Base-by-base conservation (phyloP, 1,140 invertebrate genomes). In the Caenorhabditis brenneri region DNA sequence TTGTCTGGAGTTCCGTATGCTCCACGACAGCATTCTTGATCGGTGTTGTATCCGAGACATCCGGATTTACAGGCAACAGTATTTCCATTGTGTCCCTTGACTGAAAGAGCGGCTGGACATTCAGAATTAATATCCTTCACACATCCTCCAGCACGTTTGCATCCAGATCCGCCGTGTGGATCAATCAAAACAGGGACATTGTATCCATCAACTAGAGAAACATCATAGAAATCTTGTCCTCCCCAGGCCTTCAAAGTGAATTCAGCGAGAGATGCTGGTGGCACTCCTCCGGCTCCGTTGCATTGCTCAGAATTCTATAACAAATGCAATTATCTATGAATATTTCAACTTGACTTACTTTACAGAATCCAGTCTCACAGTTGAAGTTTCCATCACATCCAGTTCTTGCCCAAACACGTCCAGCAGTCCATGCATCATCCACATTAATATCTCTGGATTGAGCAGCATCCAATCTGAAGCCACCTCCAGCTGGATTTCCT, bases 11-110 rank as follows among this genome's bases (percentile, higher is more conserved):
- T 91, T 87, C 87, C 83, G 79, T 91, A 88, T 5, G 88, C 88
- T 81, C 89, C 90, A n/a, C 90, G 87, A 80, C 92, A 92, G 86
- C 92, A 92, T 81, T 92, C 93, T 51, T 92, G 81, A 78, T 91
- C 91, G 9, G 90, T 91, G 69, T 91, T 88, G 84, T 91, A 92
- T 15, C 89, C 89, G 27, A 90, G 79, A 87, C 92, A 92, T 15
- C 92, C 92, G 78, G 91, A 92, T 83, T 92, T 92, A 84, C 92
- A 93, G 36, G 88, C 92, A 36, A 93, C 91, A 22, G 89, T 87
- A 7, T 74, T 74, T 42, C 65, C 65, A n/a, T 74, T 74, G 39
- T 46, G 65, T 74, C 65, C 65, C 9, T 74, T 42, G 2, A 74
- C 65, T 10, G 36, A 22, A 42, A 74, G 65, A 74, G 65, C 33